A percentile compares a stretch with the other conserved stretches of the same genome.
phyloP scores from a whole-genome alignment of 2,113 vertebrate genomes.

The Equus quagga region DNA sequence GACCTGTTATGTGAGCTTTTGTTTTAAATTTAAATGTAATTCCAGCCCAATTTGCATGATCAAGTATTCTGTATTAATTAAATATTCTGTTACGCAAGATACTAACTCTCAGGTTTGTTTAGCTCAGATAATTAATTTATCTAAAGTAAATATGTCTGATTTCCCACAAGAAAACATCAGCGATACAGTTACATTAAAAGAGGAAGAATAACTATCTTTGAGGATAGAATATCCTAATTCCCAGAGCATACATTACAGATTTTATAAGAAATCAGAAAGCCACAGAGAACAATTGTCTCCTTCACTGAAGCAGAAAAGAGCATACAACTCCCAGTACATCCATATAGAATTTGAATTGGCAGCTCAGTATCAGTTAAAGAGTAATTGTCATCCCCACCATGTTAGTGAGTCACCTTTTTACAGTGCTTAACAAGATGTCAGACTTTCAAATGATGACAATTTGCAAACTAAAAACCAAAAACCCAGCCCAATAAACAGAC shows the following conservation, averaged over 20 bases:
- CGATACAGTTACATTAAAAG: background rate
- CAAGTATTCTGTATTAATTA: background rate
- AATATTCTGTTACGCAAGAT: background rate
- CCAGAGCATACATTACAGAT: background rate
- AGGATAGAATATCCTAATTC: background rate
- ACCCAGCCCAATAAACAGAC: background rate
- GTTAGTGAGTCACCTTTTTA: background rate
- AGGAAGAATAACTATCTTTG: background rate
- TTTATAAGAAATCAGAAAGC: background rate
- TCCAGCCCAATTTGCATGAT: background rate
- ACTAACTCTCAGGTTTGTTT: background rate
- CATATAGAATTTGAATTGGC: background rate
- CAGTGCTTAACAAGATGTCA: background rate
- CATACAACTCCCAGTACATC: background rate
- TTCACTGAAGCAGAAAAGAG: background rate
- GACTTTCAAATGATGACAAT: background rate
- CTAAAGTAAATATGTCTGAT: background rate
- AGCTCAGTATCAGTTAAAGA: background rate
- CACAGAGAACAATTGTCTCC: background rate
- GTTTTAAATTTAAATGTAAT: background rate
- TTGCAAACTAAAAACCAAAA: background rate
- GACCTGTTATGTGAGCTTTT: background rate
- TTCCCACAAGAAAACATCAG: background rate
- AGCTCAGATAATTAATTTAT: background rate
- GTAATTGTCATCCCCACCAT: background rate